These are phyloP conservation scores for Antechinus flavipes DNA, from an alignment of 2,113 vertebrate species.

Conservation along the genomic window DNA sequence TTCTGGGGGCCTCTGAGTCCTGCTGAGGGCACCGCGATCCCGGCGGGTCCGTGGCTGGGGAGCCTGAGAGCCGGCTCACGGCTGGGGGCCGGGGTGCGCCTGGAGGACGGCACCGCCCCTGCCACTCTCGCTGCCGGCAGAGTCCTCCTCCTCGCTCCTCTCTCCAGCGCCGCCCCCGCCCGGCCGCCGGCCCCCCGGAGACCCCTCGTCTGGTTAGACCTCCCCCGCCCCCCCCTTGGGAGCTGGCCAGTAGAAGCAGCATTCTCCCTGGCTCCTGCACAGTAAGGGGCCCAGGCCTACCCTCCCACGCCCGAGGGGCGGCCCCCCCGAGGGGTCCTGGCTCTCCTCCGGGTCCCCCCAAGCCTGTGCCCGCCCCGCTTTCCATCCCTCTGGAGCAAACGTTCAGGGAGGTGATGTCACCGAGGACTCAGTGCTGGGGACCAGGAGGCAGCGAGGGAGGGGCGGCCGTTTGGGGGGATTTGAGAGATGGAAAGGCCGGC, in stretches of 20 bases:
- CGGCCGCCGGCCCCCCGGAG: too few species aligned
- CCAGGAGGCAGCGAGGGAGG: too few species aligned
- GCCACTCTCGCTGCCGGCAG: too few species aligned
- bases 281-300: too few species aligned
- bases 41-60: neutral
- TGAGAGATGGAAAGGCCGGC: too few species aligned
- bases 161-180: too few species aligned
- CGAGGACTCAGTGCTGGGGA: neutral
- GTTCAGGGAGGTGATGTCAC: neutral
- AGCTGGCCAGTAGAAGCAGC: neutral
- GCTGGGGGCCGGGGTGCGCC: too few species aligned
- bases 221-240: neutral
- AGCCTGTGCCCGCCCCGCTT: neutral
- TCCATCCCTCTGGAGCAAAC: neutral
- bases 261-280: neutral
- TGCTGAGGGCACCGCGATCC: too few species aligned
- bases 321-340: neutral
- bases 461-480: too few species aligned
- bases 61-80: too few species aligned
- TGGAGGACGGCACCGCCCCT: neutral
- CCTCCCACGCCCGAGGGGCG: neutral
- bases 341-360: neutral
- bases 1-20: neutral
- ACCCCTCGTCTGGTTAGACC: too few species aligned
- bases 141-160: neutral